A percentile compares a stretch with the other conserved stretches of the same genome.
phyloP scores from a whole-genome alignment of 2,113 vertebrate genomes.

The Miniopterus natalensis region DNA sequence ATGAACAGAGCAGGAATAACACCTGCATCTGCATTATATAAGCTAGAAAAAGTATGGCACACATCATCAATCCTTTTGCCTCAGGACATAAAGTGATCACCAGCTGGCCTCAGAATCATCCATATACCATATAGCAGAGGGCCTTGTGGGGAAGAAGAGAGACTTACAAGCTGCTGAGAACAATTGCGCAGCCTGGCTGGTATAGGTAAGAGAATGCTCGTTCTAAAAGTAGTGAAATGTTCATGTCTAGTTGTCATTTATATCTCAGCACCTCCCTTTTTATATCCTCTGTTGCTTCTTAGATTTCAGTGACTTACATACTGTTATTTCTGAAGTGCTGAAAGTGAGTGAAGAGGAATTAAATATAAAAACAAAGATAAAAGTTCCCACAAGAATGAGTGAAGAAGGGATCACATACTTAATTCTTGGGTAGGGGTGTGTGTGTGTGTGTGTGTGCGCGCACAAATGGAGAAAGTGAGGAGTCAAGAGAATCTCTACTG shows the following conservation, averaged over 20 bases:
- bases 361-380: conserved; percentile 43
- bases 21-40: conserved; percentile 41
- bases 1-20: conserved; percentile 34
- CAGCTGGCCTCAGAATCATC: conserved; percentile 52
- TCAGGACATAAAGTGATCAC: conserved; percentile 57
- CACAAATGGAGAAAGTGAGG: neutral
- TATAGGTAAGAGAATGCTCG: neutral
- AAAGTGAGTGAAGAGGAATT: conserved; percentile 40
- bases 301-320: conserved; percentile 28
- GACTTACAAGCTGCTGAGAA: neutral
- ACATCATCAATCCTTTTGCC: conserved; percentile 53
- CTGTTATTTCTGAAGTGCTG: conserved; percentile 46
- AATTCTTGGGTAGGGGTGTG: neutral
- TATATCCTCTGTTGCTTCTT: neutral
- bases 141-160: conserved; percentile 54
- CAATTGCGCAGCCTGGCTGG: neutral
- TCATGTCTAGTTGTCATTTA: conserved; percentile 39
- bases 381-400: neutral
- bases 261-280: conserved; percentile 29
- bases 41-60: conserved; percentile 10
- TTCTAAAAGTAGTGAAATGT: conserved; percentile 34
- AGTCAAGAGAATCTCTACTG: neutral
- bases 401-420: neutral
- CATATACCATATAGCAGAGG: neutral
- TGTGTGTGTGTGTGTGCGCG: too few species aligned